A percentile compares a stretch with the other conserved stretches of the same genome.
phyloP scores from a whole-genome alignment of 2,113 vertebrate species.

The Orycteropus afer region DNA sequence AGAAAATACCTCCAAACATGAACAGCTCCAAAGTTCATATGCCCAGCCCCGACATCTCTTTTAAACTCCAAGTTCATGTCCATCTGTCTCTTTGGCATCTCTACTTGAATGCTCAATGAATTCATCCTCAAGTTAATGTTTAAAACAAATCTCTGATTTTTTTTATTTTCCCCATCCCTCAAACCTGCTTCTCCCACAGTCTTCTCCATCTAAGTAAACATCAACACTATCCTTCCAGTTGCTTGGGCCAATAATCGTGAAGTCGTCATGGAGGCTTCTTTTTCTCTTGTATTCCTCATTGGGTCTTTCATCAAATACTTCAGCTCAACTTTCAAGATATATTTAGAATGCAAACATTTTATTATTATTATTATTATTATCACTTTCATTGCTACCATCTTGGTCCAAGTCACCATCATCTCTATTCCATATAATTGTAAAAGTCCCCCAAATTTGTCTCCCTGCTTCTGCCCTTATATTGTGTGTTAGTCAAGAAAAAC shows the following conservation, averaged over 20 bases:
- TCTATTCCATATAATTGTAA: neutral
- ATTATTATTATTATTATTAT: no score
- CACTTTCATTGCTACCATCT: neutral
- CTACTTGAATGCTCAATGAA: neutral
- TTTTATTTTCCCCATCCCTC: neutral
- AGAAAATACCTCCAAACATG: neutral
- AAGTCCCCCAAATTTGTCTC: neutral
- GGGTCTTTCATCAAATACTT: neutral
- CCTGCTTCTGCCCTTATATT: neutral
- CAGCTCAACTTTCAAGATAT: neutral
- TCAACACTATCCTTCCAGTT: neutral
- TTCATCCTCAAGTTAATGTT: neutral
- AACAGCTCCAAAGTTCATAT: neutral
- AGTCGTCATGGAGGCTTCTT: neutral
- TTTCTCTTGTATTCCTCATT: neutral
- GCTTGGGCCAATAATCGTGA: neutral
- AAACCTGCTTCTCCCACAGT: neutral
- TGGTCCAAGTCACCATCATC: neutral
- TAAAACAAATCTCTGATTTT: neutral
- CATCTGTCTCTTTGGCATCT: neutral
- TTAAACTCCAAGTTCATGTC: neutral
- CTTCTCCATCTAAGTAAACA: neutral
- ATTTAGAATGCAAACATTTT: neutral
- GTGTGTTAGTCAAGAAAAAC: neutral
- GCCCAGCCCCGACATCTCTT: neutral